These are phyloP conservation scores for Knipowitschia caucasica DNA, from an alignment of 2,797 vertebrate genomes.

Conservation along the genomic window DNA sequence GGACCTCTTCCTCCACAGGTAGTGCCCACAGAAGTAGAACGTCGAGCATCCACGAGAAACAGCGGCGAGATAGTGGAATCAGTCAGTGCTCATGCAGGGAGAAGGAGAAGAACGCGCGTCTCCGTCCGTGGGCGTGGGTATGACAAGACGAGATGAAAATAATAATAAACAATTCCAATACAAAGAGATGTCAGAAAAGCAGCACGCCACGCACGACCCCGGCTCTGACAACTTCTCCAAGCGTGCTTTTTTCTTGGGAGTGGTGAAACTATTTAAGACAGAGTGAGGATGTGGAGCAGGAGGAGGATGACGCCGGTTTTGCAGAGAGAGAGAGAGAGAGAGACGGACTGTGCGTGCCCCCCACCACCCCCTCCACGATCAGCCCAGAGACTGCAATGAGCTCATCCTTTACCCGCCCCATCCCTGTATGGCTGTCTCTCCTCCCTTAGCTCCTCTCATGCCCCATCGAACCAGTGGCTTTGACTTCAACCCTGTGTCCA, in stretches of 20 bases:
- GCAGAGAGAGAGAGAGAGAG: constrained; percentile 40
- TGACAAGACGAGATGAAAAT: constrained; percentile 24
- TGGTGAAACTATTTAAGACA: constrained; percentile 6
- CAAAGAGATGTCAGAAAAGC: constrained; percentile 27
- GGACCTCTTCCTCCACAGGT: constrained; percentile 56
- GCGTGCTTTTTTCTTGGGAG: constrained; percentile 4
- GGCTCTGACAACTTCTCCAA: constrained; percentile 37
- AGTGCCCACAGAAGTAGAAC: constrained; percentile 30
- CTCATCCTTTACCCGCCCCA: constrained; percentile 79
- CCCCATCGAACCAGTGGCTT: constrained; percentile 5
- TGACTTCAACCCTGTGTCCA: constrained; percentile 39
- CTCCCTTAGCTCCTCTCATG: constrained; percentile 32
- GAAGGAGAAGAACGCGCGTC: constrained; percentile 43
- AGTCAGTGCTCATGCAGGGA: constrained; percentile 13
- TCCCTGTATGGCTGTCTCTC: constrained; percentile 7
- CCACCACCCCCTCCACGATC: constrained; percentile 65
- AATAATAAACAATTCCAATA: constrained; percentile 24
- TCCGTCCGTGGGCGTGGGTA: constrained; percentile 74
- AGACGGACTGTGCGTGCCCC: constrained; percentile 37
- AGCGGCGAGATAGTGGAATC: constrained; percentile 1
- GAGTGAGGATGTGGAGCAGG: constrained; percentile 7
- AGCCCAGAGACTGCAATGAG: constrained; percentile 90
- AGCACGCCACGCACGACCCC: constrained; percentile 45
- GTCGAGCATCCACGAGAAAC: constrained; percentile 49
- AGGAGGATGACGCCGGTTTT: constrained; percentile 22